phyloP scores from a whole-genome alignment of 2,797 vertebrate genomes.

The Epinephelus malabaricus region DNA sequence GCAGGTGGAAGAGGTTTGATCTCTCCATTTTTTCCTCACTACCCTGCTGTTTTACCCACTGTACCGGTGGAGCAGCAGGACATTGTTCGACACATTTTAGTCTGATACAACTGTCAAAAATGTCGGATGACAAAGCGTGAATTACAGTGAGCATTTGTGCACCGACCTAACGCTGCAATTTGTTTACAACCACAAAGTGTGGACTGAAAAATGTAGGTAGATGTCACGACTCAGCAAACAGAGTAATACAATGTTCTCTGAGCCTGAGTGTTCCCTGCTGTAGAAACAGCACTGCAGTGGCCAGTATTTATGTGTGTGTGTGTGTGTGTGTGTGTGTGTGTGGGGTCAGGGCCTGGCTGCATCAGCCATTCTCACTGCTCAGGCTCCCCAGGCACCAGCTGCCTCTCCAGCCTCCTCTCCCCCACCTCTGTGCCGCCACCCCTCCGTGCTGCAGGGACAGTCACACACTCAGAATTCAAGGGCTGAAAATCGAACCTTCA shows the following conservation, averaged over 20 bases:
- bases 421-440: constrained; percentile 39
- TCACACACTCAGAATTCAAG: not conserved
- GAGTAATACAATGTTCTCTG: not conserved
- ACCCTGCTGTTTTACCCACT: not conserved
- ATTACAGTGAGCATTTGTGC: constrained; percentile 2
- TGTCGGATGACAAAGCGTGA: not conserved
- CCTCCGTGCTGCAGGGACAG: constrained; percentile 26
- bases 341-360: constrained; percentile 52
- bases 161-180: not conserved
- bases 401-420: constrained; percentile 30
- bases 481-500: not conserved
- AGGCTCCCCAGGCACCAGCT: constrained; percentile 54
- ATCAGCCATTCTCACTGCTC: constrained; percentile 59
- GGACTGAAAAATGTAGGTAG: constrained; percentile 3
- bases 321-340: not conserved
- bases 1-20: constrained; percentile 17
- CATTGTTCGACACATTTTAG: not conserved
- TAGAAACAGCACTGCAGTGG: constrained; percentile 37
- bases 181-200: constrained; percentile 8
- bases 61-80: not conserved
- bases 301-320: not conserved
- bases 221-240: constrained; percentile 9
- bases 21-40: not conserved
- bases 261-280: constrained; percentile 17
- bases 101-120: not conserved